Evolutionary conservation across 2,888 invertebrate genomes (phyloP), one percentile per base, ranked within the genome.

Genomic region (Myathropa florea): DNA sequence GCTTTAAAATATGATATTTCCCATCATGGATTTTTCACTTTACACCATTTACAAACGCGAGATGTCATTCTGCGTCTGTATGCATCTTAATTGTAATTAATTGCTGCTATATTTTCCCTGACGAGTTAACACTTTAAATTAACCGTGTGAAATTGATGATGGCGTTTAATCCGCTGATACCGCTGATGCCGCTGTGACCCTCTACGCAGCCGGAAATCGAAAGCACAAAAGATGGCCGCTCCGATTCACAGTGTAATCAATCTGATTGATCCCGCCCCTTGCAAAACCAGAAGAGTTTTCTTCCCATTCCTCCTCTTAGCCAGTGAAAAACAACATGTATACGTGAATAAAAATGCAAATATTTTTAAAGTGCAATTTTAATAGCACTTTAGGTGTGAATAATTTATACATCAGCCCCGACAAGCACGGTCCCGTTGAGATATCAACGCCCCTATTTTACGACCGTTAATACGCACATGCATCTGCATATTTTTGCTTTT

Each of bases 281-380:
- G 59, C 23, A 59, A 60, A 36, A 30, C 26, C 53, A 24, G 46
- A 23, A 21, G 18, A 53, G 7, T 18, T 46, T 46, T 21, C 46
- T 46, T 46, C 46, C 18, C 46, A 2, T 7, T 2, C 39, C 39
- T 4, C 46, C 46, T 46, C 18, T 46, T n/a, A 46, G 39, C 39
- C n/a, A 46, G 14, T 46, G 39, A 4, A 46, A 14, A 33, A 70
- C 33, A 75, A 6, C 23, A 14, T 26, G 24, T 61, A 61, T 23
- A 59, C 73, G 39, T 60, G 78, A 39, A 70, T 75, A 82, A 67
- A 79, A 78, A 86, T 86, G 82, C 86, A 86, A 86, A 86, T 82
- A 70, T 82, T 73, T 78, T 86, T 86, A 82, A 83, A 86, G 86
- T 86, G 85, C 82, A 86, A 78, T 86, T 86, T 86, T 86, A 86